Evolutionary conservation across 2,888 invertebrate species (phyloP), one percentile per base, ranked within the genome.

Genomic region (Erannis defoliaria): DNA sequence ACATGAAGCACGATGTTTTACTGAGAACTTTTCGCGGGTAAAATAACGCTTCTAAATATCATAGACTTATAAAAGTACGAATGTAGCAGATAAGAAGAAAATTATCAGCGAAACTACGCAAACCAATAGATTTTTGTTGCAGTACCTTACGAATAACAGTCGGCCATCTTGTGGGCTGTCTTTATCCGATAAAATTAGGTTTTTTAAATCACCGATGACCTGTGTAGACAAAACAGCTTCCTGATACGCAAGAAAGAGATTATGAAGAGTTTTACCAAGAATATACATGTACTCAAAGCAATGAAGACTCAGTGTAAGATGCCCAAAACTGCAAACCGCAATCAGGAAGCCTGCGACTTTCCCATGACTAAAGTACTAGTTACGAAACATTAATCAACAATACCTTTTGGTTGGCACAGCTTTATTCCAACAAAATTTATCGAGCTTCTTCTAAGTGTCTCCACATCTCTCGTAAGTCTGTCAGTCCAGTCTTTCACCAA

Each of bases 161-260:
- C 93, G 92, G 93, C 93, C 93, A 93, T 93, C 89, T 93, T 93
- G 93, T 90, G 85, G 91, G 88, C 90, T 91, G 76, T 91, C 92
- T 90, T 90, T 92, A 90, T 89, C 86, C 90, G 90, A 90, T 83
- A 87, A 87, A 81, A 79, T 81, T 85, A 81, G 74, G 76, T 82
- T 67, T 31, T 85, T 84, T 74, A 68, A 75, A 81, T 82, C 82
- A 80, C 82, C 82, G 74, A 71, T 76, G 77, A 82, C 79, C 81
- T 78, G 76, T 78, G 76, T 78, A 66, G 77, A 76, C 77, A 66
- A 76, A 78, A 76, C 71, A 76, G 67, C 71, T 74, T 81, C 76
- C 78, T 63, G 70, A 78, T 62, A 77, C 65, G 66, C 73, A 67
- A 81, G 63, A 70, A 66, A 73, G 73, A 77, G 53, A 67, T 77